phyloP scores from a whole-genome alignment of 2,797 vertebrate species.

The Ctenopoma multispine region DNA sequence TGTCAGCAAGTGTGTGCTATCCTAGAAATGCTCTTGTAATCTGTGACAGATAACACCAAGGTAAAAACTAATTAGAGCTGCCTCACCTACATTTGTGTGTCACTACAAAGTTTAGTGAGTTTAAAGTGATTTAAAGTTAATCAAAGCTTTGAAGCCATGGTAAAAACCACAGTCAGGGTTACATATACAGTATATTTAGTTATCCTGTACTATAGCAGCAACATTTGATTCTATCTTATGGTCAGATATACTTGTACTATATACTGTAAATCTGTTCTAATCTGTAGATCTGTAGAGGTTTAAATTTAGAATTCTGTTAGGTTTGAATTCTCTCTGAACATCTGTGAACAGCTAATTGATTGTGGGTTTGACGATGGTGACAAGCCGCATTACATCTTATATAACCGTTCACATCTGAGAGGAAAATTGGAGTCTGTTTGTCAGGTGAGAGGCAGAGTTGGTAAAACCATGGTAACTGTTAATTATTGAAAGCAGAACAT shows the following conservation, averaged over 20 bases:
- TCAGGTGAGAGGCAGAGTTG: constrained; percentile 8
- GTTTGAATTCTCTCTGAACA: not conserved
- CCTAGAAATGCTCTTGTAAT: constrained; percentile 7
- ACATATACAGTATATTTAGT: no score
- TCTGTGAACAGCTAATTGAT: not conserved
- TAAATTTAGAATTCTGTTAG: no score
- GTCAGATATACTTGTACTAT: not conserved
- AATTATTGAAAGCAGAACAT: constrained; percentile 35
- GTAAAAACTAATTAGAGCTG: not conserved
- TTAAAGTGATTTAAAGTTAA: no score
- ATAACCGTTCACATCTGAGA: not conserved
- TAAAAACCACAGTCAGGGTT: not conserved
- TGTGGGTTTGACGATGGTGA: not conserved
- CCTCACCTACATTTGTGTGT: not conserved
- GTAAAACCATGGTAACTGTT: constrained; percentile 42
- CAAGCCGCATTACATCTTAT: not conserved
- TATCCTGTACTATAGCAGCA: no score
- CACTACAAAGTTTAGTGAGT: no score
- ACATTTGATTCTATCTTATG: not conserved
- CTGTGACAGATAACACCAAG: constrained; percentile 19
- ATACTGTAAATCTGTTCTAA: not conserved
- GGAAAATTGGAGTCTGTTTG: not conserved
- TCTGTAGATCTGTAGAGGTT: no score
- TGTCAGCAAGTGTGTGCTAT: not conserved
- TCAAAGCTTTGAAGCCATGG: not conserved